These are phyloP conservation scores for Lampris incognitus DNA, from an alignment of 2,113 vertebrate genomes.

Conservation along the genomic window DNA sequence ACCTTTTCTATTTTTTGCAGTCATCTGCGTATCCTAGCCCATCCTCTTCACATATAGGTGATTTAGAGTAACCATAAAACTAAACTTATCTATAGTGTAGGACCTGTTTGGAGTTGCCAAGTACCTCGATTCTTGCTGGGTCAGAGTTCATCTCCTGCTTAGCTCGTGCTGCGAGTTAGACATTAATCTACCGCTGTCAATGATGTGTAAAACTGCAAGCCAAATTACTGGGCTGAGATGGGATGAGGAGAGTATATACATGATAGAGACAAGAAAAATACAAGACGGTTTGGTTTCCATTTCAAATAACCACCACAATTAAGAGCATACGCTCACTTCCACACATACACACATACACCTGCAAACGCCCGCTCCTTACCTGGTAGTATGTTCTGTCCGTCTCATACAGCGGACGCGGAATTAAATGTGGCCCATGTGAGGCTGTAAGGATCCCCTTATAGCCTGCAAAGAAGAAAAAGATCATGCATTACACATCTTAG, in stretches of 20 bases:
- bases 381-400: not conserved
- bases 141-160: not conserved
- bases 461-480: constrained; percentile 33
- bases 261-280: not conserved
- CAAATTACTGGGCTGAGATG: not conserved
- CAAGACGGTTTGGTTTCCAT: too few species aligned
- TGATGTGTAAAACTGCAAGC: not conserved
- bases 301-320: not conserved
- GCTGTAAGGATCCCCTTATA: constrained; percentile 27
- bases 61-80: not conserved
- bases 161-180: not conserved
- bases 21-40: too few species aligned
- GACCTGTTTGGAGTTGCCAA: not conserved
- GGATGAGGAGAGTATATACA: not conserved
- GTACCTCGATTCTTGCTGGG: not conserved
- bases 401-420: not conserved
- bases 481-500: constrained; percentile 11
- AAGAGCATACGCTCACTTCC: not conserved
- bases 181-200: not conserved
- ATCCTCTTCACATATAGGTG: not conserved
- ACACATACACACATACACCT: not conserved
- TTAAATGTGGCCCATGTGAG: constrained; percentile 16
- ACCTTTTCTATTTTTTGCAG: too few species aligned
- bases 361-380: constrained; percentile 21
- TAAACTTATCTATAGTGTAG: not conserved